A percentile compares a stretch with the other conserved stretches of the same genome.
Evolutionary conservation across 1,140 invertebrate genomes (phyloP).

Genomic region (Heliconius nattereri): DNA sequence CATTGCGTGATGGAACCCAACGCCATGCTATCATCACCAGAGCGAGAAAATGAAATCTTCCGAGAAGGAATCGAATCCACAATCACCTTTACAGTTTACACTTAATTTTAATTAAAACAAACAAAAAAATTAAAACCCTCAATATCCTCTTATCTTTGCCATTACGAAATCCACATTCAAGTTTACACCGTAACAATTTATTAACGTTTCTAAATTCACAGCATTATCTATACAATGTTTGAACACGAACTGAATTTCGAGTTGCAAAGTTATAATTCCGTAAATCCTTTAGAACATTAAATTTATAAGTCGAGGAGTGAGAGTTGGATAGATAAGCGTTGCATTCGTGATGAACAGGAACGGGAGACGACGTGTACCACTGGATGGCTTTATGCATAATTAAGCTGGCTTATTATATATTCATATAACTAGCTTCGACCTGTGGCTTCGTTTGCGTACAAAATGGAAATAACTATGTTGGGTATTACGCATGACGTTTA

Average conservation of each 20-base stretch:
- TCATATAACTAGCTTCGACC: too few species aligned
- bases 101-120: too few species aligned
- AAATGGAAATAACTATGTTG: too few species aligned
- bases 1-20: too few species aligned
- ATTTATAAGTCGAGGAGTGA: constrained; percentile 43
- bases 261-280: constrained; percentile 42
- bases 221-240: constrained; percentile 32
- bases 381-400: constrained; percentile 26
- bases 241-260: constrained; percentile 27
- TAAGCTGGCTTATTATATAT: not conserved
- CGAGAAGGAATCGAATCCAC: too few species aligned
- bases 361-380: constrained; percentile 32
- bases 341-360: constrained; percentile 43
- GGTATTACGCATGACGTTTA: too few species aligned
- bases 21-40: too few species aligned
- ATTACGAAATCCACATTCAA: not conserved
- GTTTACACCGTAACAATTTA: constrained; percentile 11
- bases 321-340: constrained; percentile 44
- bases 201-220: constrained; percentile 14
- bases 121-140: not conserved
- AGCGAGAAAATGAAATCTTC: too few species aligned
- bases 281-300: constrained; percentile 48
- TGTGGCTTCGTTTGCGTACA: too few species aligned
- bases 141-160: not conserved
- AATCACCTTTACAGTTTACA: too few species aligned